Evolutionary conservation across 2,113 vertebrate species (phyloP).

Genomic region (Dicrurus megarhynchus): DNA sequence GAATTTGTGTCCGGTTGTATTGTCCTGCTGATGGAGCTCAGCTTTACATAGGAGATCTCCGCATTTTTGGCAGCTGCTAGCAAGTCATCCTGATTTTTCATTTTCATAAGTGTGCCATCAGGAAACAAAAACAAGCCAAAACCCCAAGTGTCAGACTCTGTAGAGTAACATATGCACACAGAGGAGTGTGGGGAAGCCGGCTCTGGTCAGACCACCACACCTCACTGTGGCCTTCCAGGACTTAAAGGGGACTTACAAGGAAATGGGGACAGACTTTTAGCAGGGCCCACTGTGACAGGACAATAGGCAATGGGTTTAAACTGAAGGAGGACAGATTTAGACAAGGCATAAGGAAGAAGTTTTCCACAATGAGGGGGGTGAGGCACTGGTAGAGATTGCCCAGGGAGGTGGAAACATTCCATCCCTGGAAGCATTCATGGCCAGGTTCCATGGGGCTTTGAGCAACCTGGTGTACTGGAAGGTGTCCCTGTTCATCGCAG

Average conservation of each 20-base stretch:
- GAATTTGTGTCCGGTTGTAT: background rate
- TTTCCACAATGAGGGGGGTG: background rate
- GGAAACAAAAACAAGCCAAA: constrained; percentile 6
- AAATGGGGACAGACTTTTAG: background rate
- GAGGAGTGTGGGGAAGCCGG: background rate
- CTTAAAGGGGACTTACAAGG: background rate
- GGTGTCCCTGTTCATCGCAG: background rate
- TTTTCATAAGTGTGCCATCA: background rate
- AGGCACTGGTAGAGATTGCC: background rate
- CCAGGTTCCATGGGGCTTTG: accelerated
- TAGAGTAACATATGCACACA: accelerated
- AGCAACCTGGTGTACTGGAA: background rate
- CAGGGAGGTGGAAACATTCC: background rate
- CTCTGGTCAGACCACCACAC: background rate
- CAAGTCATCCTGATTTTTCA: background rate
- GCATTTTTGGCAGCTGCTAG: background rate
- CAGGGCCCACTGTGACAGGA: background rate
- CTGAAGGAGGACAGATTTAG: background rate
- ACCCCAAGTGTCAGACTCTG: background rate
- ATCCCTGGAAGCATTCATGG: background rate
- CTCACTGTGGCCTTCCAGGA: background rate
- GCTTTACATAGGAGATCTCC: background rate
- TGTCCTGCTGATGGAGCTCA: background rate
- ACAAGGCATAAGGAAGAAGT: background rate
- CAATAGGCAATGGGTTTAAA: background rate